A percentile compares a stretch with the other conserved stretches of the same genome.
These are phyloP conservation scores for Trichosurus vulpecula DNA, from an alignment of 2,797 vertebrate species.

Conservation along the genomic window DNA sequence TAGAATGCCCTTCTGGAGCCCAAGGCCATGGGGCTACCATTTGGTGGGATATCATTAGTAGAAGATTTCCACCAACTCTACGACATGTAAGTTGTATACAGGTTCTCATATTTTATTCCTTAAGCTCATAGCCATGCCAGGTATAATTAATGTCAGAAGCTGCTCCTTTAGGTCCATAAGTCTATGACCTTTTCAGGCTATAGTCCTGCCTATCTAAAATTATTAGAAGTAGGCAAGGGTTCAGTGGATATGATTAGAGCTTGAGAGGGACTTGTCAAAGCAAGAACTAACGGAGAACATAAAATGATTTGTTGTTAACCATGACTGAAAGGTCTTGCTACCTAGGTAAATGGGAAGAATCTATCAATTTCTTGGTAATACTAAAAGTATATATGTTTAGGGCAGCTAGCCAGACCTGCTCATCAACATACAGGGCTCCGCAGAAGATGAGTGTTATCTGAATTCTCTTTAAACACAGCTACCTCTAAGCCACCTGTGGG, in stretches of 20 bases:
- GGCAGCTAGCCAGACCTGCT: not conserved
- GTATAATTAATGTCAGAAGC: not conserved
- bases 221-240: not conserved
- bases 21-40: not conserved
- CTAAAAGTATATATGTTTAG: not conserved
- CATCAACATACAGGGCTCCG: not conserved
- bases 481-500: not conserved
- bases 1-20: not conserved
- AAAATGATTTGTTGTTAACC: not conserved
- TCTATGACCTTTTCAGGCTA: not conserved
- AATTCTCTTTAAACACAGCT: not conserved
- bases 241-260: not conserved
- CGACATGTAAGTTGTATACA: not conserved
- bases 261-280: not conserved
- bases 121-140: not conserved
- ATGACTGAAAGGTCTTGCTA: not conserved
- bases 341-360: not conserved
- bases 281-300: not conserved
- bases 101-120: not conserved
- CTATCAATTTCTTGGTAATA: not conserved
- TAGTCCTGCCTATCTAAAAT: not conserved
- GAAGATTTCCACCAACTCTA: not conserved
- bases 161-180: not conserved
- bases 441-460: not conserved
- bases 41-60: not conserved